phyloP scores from a whole-genome alignment of 2,888 invertebrate genomes.

The Camponotus fellah region DNA sequence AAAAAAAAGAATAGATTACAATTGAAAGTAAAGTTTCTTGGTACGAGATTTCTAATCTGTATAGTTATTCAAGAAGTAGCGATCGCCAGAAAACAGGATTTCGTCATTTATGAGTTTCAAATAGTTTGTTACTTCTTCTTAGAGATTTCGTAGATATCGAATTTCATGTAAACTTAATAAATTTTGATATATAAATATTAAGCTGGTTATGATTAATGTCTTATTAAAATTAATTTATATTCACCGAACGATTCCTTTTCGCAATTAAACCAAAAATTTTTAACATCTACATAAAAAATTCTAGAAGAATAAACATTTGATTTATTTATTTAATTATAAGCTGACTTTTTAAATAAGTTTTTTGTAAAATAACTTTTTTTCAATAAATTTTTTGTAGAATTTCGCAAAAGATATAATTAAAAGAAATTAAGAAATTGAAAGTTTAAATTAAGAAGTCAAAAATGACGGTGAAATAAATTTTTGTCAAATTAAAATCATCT shows the following conservation, averaged over 20 bases:
- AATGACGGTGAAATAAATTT: background rate
- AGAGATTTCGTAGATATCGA: background rate
- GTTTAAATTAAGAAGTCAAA: background rate
- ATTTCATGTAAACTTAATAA: background rate
- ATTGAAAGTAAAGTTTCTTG: slow-evolving; percentile 25
- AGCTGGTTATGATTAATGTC: background rate
- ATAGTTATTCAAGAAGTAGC: slow-evolving; percentile 15
- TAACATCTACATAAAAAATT: background rate
- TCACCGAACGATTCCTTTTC: background rate
- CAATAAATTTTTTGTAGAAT: background rate
- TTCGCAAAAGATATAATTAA: background rate
- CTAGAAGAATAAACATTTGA: background rate
- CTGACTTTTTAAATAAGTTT: background rate
- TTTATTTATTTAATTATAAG: background rate
- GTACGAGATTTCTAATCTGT: slow-evolving; percentile 16
- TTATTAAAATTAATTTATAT: background rate
- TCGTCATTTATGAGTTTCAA: background rate
- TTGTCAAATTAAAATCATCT: background rate
- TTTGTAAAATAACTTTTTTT: background rate
- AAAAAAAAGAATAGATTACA: background rate
- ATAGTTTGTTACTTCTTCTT: background rate
- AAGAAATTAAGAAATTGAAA: background rate
- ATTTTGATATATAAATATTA: background rate
- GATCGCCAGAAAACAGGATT: slow-evolving; percentile 31
- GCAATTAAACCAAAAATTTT: background rate